These are phyloP conservation scores for Tuta absoluta DNA, from an alignment of 2,888 invertebrate species.

Conservation along the genomic window DNA sequence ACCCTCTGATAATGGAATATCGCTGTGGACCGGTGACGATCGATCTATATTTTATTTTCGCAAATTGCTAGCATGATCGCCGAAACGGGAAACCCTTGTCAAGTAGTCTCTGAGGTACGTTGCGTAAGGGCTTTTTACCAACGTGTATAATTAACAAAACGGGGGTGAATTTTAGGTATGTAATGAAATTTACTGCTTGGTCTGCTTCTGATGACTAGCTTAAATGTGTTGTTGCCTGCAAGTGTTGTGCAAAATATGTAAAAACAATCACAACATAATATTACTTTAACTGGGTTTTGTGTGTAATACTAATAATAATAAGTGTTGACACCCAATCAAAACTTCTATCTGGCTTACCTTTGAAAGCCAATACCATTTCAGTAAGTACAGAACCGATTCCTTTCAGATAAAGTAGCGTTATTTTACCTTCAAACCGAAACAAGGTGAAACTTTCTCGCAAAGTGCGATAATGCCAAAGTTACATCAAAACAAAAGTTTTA, in stretches of 20 bases:
- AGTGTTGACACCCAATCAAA: neutral
- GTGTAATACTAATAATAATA: neutral
- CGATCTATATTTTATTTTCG: conserved; percentile 76
- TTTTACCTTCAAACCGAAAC: conserved; percentile 4
- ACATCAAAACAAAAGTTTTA: conserved; percentile 27
- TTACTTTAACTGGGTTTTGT: neutral
- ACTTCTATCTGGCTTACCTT: neutral
- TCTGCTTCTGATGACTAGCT: conserved; percentile 3
- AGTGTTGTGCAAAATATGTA: neutral
- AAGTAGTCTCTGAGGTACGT: conserved; percentile 41
- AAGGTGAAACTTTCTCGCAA: conserved; percentile 15
- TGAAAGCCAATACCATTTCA: neutral
- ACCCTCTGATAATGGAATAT: conserved; percentile 73
- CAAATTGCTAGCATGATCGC: conserved; percentile 70
- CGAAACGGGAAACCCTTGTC: conserved; percentile 62
- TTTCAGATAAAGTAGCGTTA: neutral
- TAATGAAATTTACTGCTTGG: conserved; percentile 16
- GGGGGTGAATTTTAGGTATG: conserved; percentile 4
- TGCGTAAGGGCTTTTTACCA: conserved; percentile 16
- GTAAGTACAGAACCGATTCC: neutral
- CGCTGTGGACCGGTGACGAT: conserved; percentile 66
- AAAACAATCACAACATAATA: neutral
- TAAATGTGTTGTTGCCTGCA: neutral
- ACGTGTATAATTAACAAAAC: conserved; percentile 19
- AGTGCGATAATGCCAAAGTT: conserved; percentile 23